Evolutionary conservation across 2,113 vertebrate genomes (phyloP), one percentile per base, ranked within the genome.

Genomic region (Hucho hucho): DNA sequence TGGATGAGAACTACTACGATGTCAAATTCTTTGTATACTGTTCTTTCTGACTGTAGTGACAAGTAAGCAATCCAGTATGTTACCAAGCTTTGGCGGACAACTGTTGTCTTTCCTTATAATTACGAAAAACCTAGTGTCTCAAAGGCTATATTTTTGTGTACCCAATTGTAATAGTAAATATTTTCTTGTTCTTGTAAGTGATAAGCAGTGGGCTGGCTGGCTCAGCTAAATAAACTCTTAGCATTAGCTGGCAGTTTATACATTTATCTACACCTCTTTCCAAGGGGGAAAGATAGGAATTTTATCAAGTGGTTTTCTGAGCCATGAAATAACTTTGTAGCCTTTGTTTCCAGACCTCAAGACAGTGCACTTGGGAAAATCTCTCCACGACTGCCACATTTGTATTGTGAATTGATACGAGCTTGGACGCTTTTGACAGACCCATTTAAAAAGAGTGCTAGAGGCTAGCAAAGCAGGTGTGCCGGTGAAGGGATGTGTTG

Each of bases 21-120:
- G 83, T 75, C 22, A 49, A 46, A 69, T 75, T 81, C 64, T 16
- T 78, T 29, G 18, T 72, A 66, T 75, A 82, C 4, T 75, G 58
- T n/a, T 28, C 32, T 18, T 12, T 59, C 58, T 20, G 2, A 11
- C 5, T n/a, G n/a, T 59, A 2, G 5, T 59, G 58, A 12, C 77
- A 16, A 22, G 3, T 22, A 1, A 3, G 59, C 22, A 13, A 2
- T n/a, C 29, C 18, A 16, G 26, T 20, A 61, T 64, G 46, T 67
- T 65, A 72, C 7, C 6, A 24, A n/a, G 18, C 53, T 63, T 59
- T 75, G 72, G 70, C 53, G 56, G 66, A 20, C 6, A 1, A 22
- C 29, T 26, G 9, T 68, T 29, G 58, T 29, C 49, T 53, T 29
- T 29, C 28, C 28, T 29, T 29, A 29, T 29, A 29, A 29, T 29